Evolutionary conservation across 1,140 invertebrate genomes (phyloP).

Genomic region (Wasmannia auropunctata): DNA sequence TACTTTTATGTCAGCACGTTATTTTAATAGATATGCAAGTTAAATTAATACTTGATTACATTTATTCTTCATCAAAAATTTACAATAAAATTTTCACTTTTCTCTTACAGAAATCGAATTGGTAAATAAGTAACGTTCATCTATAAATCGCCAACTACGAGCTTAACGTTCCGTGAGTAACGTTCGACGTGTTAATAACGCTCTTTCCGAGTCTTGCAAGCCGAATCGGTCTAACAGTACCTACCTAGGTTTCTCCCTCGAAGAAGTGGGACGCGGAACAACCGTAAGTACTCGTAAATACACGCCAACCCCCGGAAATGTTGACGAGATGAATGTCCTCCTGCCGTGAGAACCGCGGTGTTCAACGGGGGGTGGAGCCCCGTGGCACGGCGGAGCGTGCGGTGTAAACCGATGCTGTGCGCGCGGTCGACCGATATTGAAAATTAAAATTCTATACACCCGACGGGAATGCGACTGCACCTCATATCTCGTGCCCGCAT

Average conservation of each 20-base stretch:
- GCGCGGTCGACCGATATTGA: constrained; percentile 20
- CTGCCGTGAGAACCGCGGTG: neutral
- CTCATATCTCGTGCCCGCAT: constrained; percentile 12
- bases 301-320: neutral
- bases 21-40: no score
- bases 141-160: no score
- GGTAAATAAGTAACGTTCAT: no score
- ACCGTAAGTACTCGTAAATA: neutral
- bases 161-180: no score
- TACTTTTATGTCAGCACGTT: no score
- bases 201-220: neutral
- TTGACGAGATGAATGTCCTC: constrained; percentile 1
- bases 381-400: neutral
- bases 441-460: constrained; percentile 55
- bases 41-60: no score
- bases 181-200: neutral
- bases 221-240: neutral
- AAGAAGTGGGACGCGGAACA: neutral
- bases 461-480: neutral
- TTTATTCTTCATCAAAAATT: no score
- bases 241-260: neutral
- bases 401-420: constrained; percentile 24
- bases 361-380: neutral
- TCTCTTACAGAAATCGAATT: no score
- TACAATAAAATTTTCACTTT: no score